Percentiles rank a stretch among this genome's conserved stretches.
phyloP scores from a whole-genome alignment of 1,140 invertebrate species.

The Rhopalosiphum maidis region DNA sequence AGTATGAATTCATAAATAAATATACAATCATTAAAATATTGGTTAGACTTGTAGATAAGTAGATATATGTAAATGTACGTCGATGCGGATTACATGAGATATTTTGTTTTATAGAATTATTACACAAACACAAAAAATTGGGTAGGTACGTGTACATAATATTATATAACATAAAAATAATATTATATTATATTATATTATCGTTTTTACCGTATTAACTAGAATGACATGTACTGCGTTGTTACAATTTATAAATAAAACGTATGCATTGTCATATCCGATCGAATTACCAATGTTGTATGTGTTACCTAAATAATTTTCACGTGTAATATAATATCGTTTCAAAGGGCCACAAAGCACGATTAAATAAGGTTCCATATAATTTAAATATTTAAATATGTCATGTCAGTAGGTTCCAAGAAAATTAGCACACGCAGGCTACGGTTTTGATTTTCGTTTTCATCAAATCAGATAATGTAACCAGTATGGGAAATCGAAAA shows the following conservation, averaged over 20 bases:
- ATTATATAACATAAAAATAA: background rate
- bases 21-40: background rate
- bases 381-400: background rate
- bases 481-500: background rate
- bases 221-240: background rate
- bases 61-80: background rate
- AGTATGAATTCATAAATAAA: too few species aligned
- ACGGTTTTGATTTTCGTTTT: background rate
- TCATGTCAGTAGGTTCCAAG: background rate
- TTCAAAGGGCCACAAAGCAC: background rate
- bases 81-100: background rate
- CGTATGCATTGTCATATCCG: background rate
- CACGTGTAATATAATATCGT: background rate
- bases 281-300: background rate
- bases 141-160: background rate
- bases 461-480: background rate
- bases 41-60: background rate
- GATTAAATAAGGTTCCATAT: background rate
- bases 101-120: conserved; percentile 7
- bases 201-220: background rate
- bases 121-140: background rate
- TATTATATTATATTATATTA: background rate
- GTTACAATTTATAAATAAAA: conserved; percentile 11
- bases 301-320: background rate
- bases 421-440: background rate